A percentile compares a stretch with the other conserved stretches of the same genome.
Evolutionary conservation across 1,140 invertebrate genomes (phyloP).

Genomic region (Oryzaephilus surinamensis): DNA sequence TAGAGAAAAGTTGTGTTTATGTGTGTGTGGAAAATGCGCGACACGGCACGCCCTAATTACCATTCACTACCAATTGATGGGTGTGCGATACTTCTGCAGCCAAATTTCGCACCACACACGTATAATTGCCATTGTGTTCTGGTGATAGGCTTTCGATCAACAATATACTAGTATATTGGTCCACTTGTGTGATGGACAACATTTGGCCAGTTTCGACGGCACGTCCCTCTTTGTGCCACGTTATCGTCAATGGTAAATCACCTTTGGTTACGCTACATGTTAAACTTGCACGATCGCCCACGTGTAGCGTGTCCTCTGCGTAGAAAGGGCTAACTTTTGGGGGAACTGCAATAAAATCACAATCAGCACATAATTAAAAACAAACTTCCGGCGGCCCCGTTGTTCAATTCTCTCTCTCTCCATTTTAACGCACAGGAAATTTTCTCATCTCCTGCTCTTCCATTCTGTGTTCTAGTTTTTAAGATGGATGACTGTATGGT

Average conservation of each 20-base stretch:
- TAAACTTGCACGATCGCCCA: slow-evolving; percentile 63
- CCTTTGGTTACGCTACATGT: slow-evolving; percentile 71
- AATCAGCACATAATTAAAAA: slow-evolving; percentile 2
- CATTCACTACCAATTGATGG: slow-evolving; percentile 67
- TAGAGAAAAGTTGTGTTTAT: no score
- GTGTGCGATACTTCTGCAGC: slow-evolving; percentile 63
- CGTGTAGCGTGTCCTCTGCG: slow-evolving; percentile 58
- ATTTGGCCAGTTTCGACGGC: slow-evolving; percentile 50
- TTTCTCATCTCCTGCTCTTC: no score
- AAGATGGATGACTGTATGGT: no score
- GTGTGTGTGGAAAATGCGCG: slow-evolving; percentile 27
- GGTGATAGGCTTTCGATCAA: slow-evolving; percentile 67
- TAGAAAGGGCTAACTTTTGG: slow-evolving; percentile 71
- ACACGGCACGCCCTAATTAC: slow-evolving; percentile 49
- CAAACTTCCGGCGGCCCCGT: not conserved
- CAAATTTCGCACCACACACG: slow-evolving; percentile 59
- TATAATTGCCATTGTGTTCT: slow-evolving; percentile 67
- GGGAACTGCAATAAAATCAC: slow-evolving; percentile 59
- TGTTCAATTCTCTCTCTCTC: not conserved
- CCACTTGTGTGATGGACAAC: slow-evolving; percentile 57
- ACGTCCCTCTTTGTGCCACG: slow-evolving; percentile 65
- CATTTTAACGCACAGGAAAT: not conserved
- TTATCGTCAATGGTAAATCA: slow-evolving; percentile 62
- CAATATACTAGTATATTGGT: slow-evolving; percentile 67
- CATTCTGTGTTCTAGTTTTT: no score